Percentiles rank a stretch among this genome's conserved stretches.
Conservation (phyloP, 2,888 invertebrate species). For the Hoplodrina ambigua region DNA sequence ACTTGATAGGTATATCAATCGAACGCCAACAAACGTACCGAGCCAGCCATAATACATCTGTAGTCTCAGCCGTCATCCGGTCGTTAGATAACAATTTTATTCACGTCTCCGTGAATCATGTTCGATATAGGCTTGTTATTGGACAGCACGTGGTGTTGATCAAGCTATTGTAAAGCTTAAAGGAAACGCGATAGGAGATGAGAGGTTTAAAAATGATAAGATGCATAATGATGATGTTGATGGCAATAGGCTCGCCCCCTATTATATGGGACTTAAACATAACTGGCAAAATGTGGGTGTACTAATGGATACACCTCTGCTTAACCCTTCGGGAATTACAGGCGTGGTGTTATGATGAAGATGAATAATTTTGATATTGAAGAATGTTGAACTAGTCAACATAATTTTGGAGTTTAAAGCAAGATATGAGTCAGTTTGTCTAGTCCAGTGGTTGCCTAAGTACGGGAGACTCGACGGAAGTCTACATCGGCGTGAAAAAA, state of each 20-base stretch:
- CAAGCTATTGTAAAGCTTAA: slow-evolving; percentile 29
- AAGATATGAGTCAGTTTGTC: no score
- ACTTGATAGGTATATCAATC: slow-evolving; percentile 29
- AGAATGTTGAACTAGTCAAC: neutral
- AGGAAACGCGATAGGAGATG: neutral
- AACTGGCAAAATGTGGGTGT: no score
- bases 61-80: slow-evolving; percentile 41
- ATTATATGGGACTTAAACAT: no score
- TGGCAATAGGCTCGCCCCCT: no score
- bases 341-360: no score
- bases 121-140: slow-evolving; percentile 57
- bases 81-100: slow-evolving; percentile 57
- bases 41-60: slow-evolving; percentile 22
- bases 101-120: slow-evolving; percentile 65
- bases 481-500: no score
- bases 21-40: slow-evolving; percentile 20
- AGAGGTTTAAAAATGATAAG: neutral
- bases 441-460: no score
- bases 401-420: no score
- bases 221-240: no score
- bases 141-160: slow-evolving; percentile 60
- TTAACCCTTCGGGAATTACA: no score
- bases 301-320: no score
- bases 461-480: no score
- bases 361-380: neutral